Evolutionary conservation across 2,888 invertebrate genomes (phyloP).

Genomic region (Eurois occulta): DNA sequence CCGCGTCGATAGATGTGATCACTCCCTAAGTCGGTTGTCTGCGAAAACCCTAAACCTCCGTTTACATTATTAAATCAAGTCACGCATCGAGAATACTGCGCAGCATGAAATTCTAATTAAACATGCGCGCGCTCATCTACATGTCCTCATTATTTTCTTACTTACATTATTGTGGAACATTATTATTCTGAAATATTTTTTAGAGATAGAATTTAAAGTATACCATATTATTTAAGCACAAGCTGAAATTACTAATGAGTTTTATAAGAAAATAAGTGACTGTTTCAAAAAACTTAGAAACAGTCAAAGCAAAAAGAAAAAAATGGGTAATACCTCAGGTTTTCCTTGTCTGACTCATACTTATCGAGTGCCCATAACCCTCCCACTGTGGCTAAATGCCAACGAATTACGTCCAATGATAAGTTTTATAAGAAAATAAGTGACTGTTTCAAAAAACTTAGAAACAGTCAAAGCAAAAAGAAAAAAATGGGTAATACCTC

Average conservation of each 20-base stretch:
- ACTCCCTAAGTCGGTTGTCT: not conserved
- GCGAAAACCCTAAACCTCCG: slow-evolving; percentile 5
- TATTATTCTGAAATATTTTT: not conserved
- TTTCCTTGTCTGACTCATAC: slow-evolving; percentile 46
- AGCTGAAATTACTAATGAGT: not conserved
- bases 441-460: no score
- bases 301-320: slow-evolving; percentile 8
- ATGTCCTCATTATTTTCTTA: slow-evolving; percentile 35
- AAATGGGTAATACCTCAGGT: slow-evolving; percentile 2
- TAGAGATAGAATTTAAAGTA: not conserved
- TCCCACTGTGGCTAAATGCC: not conserved
- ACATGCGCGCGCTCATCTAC: slow-evolving; percentile 22
- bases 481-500: slow-evolving; percentile 15
- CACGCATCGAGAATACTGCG: slow-evolving; percentile 46
- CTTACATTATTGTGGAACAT: slow-evolving; percentile 17
- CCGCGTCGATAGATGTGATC: not conserved
- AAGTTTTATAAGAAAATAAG: no score
- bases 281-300: no score
- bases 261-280: not conserved
- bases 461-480: not conserved
- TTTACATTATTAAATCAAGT: slow-evolving; percentile 35
- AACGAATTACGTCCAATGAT: not conserved
- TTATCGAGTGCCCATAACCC: slow-evolving; percentile 9
- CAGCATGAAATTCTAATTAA: slow-evolving; percentile 39
- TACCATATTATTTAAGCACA: not conserved